These are phyloP conservation scores for Delphinapterus leucas DNA, from an alignment of 2,113 vertebrate genomes.

Conservation along the genomic window DNA sequence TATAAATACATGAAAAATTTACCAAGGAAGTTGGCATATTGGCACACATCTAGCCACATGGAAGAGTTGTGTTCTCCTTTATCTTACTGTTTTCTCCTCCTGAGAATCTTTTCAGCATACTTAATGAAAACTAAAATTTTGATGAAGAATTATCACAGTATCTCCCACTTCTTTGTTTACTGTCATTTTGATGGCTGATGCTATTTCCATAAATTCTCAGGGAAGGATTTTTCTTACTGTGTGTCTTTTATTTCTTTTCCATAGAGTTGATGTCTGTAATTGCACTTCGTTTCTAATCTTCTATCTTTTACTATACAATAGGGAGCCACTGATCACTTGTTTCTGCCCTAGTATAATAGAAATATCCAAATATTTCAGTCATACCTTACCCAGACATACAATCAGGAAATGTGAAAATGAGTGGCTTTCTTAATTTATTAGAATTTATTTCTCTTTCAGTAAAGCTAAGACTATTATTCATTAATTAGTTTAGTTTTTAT, in stretches of 20 bases:
- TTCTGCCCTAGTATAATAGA: neutral
- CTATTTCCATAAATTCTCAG: neutral
- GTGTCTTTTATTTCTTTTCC: neutral
- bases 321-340: neutral
- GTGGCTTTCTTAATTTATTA: neutral
- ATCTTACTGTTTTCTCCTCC: neutral
- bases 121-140: conserved; percentile 46
- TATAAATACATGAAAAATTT: neutral
- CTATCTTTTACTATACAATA: neutral
- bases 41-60: neutral
- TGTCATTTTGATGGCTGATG: neutral
- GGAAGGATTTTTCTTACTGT: neutral
- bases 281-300: neutral
- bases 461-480: neutral
- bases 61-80: neutral
- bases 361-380: conserved; percentile 42
- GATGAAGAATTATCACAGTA: neutral
- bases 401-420: neutral
- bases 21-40: neutral
- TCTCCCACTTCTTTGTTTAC: conserved; percentile 25
- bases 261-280: neutral
- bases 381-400: neutral
- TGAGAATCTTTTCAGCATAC: conserved; percentile 9
- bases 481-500: neutral
- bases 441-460: neutral